These are phyloP conservation scores for Slavum lentiscoides DNA, from an alignment of 2,888 invertebrate species.

Conservation along the genomic window DNA sequence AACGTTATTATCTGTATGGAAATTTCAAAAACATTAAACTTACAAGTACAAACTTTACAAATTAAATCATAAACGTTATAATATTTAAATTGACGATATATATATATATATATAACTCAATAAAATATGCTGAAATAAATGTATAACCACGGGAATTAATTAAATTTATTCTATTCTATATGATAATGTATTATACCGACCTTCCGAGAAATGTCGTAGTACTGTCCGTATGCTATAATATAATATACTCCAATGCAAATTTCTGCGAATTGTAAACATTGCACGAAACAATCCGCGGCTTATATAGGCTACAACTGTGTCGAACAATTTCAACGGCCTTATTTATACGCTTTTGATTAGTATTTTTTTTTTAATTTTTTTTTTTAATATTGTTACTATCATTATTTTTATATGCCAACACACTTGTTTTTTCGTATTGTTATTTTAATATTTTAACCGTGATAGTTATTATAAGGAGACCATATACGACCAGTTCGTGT, in stretches of 20 bases:
- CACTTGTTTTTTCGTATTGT: conserved; percentile 4
- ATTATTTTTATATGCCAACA: neutral
- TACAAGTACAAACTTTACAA: too few species aligned
- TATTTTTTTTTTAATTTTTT: too few species aligned
- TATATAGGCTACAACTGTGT: neutral
- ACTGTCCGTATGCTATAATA: neutral
- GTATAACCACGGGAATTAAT: too few species aligned
- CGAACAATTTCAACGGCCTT: neutral
- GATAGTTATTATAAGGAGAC: conserved; percentile 7
- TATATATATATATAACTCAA: too few species aligned
- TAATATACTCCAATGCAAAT: neutral
- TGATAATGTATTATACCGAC: too few species aligned
- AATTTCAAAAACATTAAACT: too few species aligned
- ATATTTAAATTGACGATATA: too few species aligned
- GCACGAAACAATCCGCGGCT: neutral
- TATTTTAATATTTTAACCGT: neutral
- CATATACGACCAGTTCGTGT: neutral
- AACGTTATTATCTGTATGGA: too few species aligned
- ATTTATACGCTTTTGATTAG: neutral
- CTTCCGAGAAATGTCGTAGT: neutral
- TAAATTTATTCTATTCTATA: too few species aligned
- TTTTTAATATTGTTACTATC: too few species aligned
- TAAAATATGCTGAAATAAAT: too few species aligned
- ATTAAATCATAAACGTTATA: too few species aligned
- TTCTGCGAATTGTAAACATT: neutral